Evolutionary conservation across 2,797 vertebrate genomes (phyloP), one percentile per base, ranked within the genome.

Genomic region (Danionella dracula): DNA sequence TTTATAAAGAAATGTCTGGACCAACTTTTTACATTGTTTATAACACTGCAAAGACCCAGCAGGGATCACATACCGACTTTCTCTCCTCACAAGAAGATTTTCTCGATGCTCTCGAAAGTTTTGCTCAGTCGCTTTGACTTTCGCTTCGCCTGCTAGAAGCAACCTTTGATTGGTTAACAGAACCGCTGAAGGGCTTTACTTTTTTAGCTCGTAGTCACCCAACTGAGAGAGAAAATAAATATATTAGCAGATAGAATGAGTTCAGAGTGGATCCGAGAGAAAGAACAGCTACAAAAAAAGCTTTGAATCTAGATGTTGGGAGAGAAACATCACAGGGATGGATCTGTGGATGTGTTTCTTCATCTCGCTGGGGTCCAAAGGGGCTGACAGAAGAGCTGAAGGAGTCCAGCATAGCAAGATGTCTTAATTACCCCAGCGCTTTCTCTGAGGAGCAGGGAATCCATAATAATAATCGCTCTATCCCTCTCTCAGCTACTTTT

Each of bases 261-360:
- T 16, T 38, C 49, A 21, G 44, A 15, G 19, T 17, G 16, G n/a
- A 54, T 17, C 37, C 19, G 23, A 46, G 40, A 16, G n/a, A 10
- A 38, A 16, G 5, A 42, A 35, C 35, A 8, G 16, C 29, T 20
- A 19, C 35, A 17, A 29, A 34, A 21, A 55, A 50, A 20, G 12
- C 44, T 56, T 10, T 19, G 44, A 61, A 51, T 68, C 23, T 35
- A 10, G 54, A 49, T 35, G 42, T 68, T 12, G 42, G 65, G 13
- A 15, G 21, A 41, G 59, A 54, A 41, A 80, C 72, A 79, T 84
- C 75, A 82, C 73, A 82, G 70, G 55, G 56, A 42, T 68, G 49
- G 59, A 62, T 68, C 60, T 55, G 27, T 59, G 68, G 82, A 80
- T 73, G n/a, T n/a, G 78, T 78, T 83, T 73, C 70, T 78, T 71